Evolutionary conservation across 2,888 invertebrate genomes (phyloP).

Genomic region (Ceratothoa steindachneri): DNA sequence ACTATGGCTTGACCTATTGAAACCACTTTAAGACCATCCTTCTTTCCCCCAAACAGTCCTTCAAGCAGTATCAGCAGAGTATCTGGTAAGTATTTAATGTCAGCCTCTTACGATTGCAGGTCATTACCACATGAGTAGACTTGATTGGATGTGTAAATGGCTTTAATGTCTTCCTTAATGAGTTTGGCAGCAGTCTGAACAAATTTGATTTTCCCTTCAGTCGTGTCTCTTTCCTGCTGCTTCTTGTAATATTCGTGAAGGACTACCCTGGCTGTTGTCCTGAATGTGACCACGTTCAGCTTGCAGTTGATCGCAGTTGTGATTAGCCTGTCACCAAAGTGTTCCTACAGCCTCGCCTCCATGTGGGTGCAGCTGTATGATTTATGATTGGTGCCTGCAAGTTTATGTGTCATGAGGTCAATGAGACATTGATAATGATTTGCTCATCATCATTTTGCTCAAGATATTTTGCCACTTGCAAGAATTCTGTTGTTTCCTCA

Average conservation of each 20-base stretch:
- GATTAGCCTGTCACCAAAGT: slow-evolving; percentile 17
- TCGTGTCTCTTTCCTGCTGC: slow-evolving; percentile 1
- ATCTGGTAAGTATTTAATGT: neutral
- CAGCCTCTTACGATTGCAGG: neutral
- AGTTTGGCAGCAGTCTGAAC: neutral
- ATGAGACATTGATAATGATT: slow-evolving; percentile 3
- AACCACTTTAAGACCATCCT: neutral
- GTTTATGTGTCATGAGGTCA: slow-evolving; percentile 14
- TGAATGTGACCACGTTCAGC: slow-evolving; percentile 18
- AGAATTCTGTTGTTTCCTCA: slow-evolving; percentile 17
- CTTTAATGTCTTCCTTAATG: neutral
- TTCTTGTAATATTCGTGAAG: slow-evolving; percentile 5
- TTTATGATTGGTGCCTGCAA: neutral
- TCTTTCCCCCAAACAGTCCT: neutral
- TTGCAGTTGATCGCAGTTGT: slow-evolving; percentile 5
- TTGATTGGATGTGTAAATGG: neutral
- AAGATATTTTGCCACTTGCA: slow-evolving; percentile 14
- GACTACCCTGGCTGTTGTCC: slow-evolving; percentile 14
- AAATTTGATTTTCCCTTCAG: slow-evolving; percentile 3
- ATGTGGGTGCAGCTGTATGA: neutral
- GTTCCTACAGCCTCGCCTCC: neutral
- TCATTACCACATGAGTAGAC: neutral
- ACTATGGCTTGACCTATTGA: neutral
- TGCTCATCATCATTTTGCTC: slow-evolving; percentile 18
- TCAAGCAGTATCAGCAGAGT: neutral